Conservation (phyloP, 2,797 vertebrate species). For the Hoplostethus atlanticus region DNA sequence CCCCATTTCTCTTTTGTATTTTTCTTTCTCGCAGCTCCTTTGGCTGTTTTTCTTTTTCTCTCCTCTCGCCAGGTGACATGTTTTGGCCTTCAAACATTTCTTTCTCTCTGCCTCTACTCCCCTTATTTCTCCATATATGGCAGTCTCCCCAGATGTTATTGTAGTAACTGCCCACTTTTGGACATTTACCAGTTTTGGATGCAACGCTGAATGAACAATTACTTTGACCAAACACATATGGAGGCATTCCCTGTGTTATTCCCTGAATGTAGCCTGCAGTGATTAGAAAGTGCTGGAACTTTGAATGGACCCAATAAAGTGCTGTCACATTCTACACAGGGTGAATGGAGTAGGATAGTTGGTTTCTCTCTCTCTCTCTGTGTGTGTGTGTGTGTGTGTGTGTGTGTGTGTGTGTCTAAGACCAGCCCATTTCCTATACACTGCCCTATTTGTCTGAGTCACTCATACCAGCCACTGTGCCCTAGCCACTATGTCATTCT, state of each 20-base stretch:
- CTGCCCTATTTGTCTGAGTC: constrained; percentile 46
- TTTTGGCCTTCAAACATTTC: constrained; percentile 64
- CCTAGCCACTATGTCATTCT: constrained; percentile 12
- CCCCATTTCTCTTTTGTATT: constrained; percentile 34
- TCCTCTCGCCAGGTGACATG: constrained; percentile 74
- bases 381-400: constrained; percentile 11
- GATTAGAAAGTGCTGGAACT: constrained; percentile 30
- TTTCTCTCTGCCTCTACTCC: constrained; percentile 62
- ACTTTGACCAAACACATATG: constrained; percentile 65
- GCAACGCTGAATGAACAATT: constrained; percentile 60
- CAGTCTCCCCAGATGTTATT: constrained; percentile 59
- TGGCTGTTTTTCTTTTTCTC: constrained; percentile 50
- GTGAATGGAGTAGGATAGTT: background rate
- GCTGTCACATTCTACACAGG: background rate
- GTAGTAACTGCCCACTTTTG: constrained; percentile 68
- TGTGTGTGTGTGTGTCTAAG: constrained; percentile 18
- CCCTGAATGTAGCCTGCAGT: background rate
- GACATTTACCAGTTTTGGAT: constrained; percentile 74
- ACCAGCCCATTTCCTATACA: constrained; percentile 40
- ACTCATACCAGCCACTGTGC: constrained; percentile 10
- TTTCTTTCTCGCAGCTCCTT: constrained; percentile 49
- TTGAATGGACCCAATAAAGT: constrained; percentile 4
- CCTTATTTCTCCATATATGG: constrained; percentile 79
- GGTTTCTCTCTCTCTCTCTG: constrained; percentile 38
- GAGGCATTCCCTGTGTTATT: constrained; percentile 40